Evolutionary conservation across 2,888 invertebrate genomes (phyloP).

Genomic region (Bembecia ichneumoniformis): DNA sequence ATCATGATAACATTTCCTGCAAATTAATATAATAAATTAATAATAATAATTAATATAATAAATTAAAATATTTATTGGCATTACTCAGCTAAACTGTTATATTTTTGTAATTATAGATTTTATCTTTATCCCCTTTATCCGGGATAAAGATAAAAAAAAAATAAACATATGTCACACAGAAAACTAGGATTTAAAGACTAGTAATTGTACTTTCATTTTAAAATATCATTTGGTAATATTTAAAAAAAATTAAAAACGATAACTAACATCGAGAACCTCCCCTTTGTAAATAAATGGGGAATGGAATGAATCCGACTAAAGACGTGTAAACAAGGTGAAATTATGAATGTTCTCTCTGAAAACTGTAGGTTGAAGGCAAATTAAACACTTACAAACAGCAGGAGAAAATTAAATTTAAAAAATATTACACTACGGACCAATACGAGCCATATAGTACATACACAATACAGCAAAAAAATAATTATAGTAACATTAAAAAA

Average conservation of each 20-base stretch:
- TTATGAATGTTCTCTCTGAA: slow-evolving; percentile 21
- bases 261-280: slow-evolving; percentile 32
- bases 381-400: slow-evolving; percentile 43
- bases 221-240: no score
- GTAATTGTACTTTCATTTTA: no score
- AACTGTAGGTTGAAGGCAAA: slow-evolving; percentile 2
- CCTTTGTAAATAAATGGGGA: slow-evolving; percentile 59
- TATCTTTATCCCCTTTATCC: no score
- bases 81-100: no score
- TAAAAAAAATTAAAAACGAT: no score
- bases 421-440: slow-evolving; percentile 36
- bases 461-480: slow-evolving; percentile 44
- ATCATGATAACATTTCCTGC: slow-evolving; percentile 79
- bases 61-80: no score
- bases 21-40: slow-evolving; percentile 7
- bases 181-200: no score
- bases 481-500: slow-evolving; percentile 26
- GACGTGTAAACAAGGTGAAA: slow-evolving; percentile 64
- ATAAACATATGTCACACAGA: no score
- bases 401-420: slow-evolving; percentile 25
- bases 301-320: slow-evolving; percentile 24
- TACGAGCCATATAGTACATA: slow-evolving; percentile 52
- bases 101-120: background rate
- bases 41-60: no score
- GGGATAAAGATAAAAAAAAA: no score